Evolutionary conservation across 2,797 vertebrate genomes (phyloP).

Genomic region (Rallus crepitans): DNA sequence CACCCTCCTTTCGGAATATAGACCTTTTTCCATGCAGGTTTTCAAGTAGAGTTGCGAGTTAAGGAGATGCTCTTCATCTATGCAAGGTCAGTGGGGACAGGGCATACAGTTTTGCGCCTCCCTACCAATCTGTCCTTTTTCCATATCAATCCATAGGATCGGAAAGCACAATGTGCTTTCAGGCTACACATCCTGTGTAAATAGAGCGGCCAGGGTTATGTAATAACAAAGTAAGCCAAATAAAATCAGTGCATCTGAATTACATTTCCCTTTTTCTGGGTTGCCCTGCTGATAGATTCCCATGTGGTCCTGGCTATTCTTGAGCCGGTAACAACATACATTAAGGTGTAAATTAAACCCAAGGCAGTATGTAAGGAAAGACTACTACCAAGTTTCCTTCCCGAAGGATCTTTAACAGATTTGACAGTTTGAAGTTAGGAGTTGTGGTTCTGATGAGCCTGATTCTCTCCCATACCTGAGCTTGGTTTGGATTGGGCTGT

Average conservation of each 20-base stretch:
- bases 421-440: not conserved
- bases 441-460: not conserved
- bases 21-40: not conserved
- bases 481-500: not conserved
- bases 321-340: not conserved
- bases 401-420: not conserved
- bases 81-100: not conserved
- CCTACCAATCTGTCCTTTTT: not conserved
- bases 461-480: not conserved
- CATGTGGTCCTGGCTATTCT: not conserved
- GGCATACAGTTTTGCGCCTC: rapidly evolving
- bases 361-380: not conserved
- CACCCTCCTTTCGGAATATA: not conserved
- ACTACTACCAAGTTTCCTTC: not conserved
- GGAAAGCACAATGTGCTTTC: not conserved
- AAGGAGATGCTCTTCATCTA: not conserved
- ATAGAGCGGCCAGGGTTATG: not conserved
- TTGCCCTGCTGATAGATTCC: not conserved
- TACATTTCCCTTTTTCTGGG: not conserved
- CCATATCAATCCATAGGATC: not conserved
- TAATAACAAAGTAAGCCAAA: not conserved
- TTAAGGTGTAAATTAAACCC: not conserved
- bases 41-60: not conserved
- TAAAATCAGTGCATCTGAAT: not conserved
- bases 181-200: not conserved